A percentile compares a stretch with the other conserved stretches of the same genome.
phyloP scores from a whole-genome alignment of 2,888 invertebrate genomes.

The Anoncus sp. region DNA sequence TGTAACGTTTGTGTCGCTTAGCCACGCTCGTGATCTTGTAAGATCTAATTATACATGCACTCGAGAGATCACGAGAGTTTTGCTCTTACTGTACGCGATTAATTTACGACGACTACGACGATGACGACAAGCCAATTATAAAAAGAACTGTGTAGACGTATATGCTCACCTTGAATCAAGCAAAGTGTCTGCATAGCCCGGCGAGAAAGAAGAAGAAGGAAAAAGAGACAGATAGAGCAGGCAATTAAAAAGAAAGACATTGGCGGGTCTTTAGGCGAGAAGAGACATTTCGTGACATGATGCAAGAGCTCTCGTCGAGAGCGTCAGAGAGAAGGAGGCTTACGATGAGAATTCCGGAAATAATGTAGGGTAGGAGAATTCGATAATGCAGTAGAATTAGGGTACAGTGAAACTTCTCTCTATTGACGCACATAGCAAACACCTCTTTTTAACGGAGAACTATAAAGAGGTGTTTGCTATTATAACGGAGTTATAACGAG shows the following conservation, averaged over 20 bases:
- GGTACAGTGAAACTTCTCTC: too few relatives aligned
- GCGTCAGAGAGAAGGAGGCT: not conserved
- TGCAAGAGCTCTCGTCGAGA: constrained; percentile 20
- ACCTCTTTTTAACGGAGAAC: too few relatives aligned
- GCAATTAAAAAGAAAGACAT: constrained; percentile 16
- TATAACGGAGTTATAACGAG: too few relatives aligned
- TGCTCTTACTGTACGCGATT: too few relatives aligned
- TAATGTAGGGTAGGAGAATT: too few relatives aligned
- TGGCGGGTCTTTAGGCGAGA: not conserved
- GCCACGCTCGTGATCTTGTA: constrained; percentile 10
- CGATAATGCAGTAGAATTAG: too few relatives aligned
- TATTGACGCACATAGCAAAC: too few relatives aligned
- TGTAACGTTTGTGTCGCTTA: not conserved
- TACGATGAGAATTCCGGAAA: too few relatives aligned
- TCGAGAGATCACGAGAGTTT: constrained; percentile 24
- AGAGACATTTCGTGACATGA: constrained; percentile 13
- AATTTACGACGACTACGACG: too few relatives aligned
- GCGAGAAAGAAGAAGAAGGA: not conserved
- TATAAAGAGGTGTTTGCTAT: too few relatives aligned
- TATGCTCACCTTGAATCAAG: constrained; percentile 26
- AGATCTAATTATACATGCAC: constrained; percentile 23
- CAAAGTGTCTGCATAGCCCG: constrained; percentile 11
- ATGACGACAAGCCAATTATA: too few relatives aligned
- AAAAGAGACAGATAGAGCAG: too few relatives aligned
- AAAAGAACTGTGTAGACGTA: constrained; percentile 35